A percentile compares a stretch with the other conserved stretches of the same genome.
Evolutionary conservation across 2,797 vertebrate genomes (phyloP).

Genomic region (Lagodon rhomboides): DNA sequence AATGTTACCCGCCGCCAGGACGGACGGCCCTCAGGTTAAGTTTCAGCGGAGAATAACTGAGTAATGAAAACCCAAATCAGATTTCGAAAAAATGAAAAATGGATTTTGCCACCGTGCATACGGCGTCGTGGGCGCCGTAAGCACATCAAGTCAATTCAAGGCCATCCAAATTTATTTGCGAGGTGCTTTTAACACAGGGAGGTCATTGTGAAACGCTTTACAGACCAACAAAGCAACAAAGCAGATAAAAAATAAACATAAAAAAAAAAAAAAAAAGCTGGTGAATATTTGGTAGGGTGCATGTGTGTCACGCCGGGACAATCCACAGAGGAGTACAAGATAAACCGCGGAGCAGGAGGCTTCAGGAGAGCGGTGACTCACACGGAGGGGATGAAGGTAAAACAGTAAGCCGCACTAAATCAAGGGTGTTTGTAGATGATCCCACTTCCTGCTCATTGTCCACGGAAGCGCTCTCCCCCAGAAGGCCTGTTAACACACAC

Average conservation of each 20-base stretch:
- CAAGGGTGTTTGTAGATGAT: conserved; percentile 37
- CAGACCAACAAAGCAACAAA: conserved; percentile 34
- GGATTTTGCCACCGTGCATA: conserved; percentile 46
- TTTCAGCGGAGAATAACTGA: conserved; percentile 64
- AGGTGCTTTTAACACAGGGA: conserved; percentile 48
- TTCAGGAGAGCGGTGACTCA: conserved; percentile 23
- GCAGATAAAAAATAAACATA: conserved; percentile 9
- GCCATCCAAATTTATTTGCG: conserved; percentile 41
- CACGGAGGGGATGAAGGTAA: conserved; percentile 49
- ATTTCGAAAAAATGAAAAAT: conserved; percentile 71
- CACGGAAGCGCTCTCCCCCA: conserved; percentile 41
- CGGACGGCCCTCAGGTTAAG: conserved; percentile 54
- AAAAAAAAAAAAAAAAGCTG: not conserved
- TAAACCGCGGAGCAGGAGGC: conserved; percentile 31
- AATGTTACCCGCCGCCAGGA: conserved; percentile 44
- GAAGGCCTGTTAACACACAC: conserved; percentile 58
- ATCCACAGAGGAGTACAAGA: conserved; percentile 40
- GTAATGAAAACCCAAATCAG: conserved; percentile 73
- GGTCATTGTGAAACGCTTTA: conserved; percentile 46
- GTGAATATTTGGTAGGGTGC: conserved; percentile 9
- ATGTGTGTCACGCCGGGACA: conserved; percentile 11
- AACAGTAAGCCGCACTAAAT: conserved; percentile 57
- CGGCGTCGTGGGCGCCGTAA: conserved; percentile 44
- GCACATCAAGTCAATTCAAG: conserved; percentile 46
- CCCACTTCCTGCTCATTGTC: conserved; percentile 40